These are phyloP conservation scores for Benthosema pterotum DNA, from an alignment of 2,797 vertebrate genomes.

Conservation along the genomic window DNA sequence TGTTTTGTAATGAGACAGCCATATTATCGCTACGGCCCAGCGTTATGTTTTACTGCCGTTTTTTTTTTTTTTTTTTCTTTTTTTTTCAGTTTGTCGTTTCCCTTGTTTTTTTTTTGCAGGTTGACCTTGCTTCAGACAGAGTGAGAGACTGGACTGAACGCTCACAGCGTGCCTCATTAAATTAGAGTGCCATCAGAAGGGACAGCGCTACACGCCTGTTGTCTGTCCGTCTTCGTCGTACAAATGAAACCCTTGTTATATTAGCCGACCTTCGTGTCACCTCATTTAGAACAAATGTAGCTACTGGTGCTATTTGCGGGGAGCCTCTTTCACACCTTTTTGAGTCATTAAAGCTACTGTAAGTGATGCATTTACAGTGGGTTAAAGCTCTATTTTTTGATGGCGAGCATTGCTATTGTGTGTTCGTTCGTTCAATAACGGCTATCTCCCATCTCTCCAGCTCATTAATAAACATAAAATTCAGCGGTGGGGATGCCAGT, in stretches of 20 bases:
- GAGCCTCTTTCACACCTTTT: no score
- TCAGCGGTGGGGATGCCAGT: no score
- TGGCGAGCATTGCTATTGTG: no score
- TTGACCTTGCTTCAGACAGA: slow-evolving; percentile 74
- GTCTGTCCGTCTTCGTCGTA: slow-evolving; percentile 65
- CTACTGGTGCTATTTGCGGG: slow-evolving; percentile 14
- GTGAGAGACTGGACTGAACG: slow-evolving; percentile 55
- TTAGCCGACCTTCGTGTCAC: slow-evolving; percentile 33
- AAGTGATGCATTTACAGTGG: no score
- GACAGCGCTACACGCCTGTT: slow-evolving; percentile 56
- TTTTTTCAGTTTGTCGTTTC: slow-evolving; percentile 32
- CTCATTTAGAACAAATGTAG: slow-evolving; percentile 49
- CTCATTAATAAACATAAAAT: no score
- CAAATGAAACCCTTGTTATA: slow-evolving; percentile 46
- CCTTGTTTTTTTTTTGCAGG: slow-evolving; percentile 60
- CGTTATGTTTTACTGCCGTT: slow-evolving; percentile 58
- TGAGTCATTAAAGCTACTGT: no score
- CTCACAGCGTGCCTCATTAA: slow-evolving; percentile 68
- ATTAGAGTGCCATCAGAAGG: slow-evolving; percentile 68
- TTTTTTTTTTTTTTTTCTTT: slow-evolving; percentile 55
- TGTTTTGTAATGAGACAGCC: slow-evolving; percentile 42
- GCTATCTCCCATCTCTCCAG: no score
- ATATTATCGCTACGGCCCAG: slow-evolving; percentile 44
- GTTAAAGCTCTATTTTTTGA: no score
- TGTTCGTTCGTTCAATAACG: no score